A percentile compares a stretch with the other conserved stretches of the same genome.
Conservation (phyloP, 2,888 invertebrate genomes). For the Cepaea hortensis region DNA sequence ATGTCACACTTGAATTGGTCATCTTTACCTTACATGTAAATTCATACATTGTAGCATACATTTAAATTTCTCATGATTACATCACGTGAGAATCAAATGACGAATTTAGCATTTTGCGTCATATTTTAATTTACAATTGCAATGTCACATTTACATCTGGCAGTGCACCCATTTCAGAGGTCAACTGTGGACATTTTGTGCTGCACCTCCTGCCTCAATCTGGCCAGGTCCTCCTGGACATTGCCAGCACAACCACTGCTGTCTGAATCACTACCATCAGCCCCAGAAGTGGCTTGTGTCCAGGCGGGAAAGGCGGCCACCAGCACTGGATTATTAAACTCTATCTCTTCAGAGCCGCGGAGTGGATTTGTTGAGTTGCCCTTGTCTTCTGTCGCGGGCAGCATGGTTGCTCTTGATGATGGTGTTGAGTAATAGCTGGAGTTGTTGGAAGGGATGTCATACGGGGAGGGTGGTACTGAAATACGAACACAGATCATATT, state of each 20-base stretch:
- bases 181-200: background rate
- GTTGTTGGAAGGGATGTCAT: slow-evolving; percentile 5
- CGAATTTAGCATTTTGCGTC: no score
- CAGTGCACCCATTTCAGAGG: no score
- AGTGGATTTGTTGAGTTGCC: background rate
- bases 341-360: background rate
- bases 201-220: background rate
- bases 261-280: background rate
- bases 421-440: slow-evolving; percentile 14
- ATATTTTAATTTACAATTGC: no score
- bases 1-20: no score
- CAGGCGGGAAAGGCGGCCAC: background rate
- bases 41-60: no score
- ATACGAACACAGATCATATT: background rate
- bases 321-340: background rate
- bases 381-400: background rate
- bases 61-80: no score
- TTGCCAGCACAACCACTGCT: background rate
- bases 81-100: no score
- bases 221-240: background rate
- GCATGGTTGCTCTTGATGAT: background rate
- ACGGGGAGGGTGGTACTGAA: background rate
- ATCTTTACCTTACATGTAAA: no score
- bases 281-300: background rate
- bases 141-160: no score